phyloP scores from a whole-genome alignment of 2,888 invertebrate genomes.

The Lysandra coridon region DNA sequence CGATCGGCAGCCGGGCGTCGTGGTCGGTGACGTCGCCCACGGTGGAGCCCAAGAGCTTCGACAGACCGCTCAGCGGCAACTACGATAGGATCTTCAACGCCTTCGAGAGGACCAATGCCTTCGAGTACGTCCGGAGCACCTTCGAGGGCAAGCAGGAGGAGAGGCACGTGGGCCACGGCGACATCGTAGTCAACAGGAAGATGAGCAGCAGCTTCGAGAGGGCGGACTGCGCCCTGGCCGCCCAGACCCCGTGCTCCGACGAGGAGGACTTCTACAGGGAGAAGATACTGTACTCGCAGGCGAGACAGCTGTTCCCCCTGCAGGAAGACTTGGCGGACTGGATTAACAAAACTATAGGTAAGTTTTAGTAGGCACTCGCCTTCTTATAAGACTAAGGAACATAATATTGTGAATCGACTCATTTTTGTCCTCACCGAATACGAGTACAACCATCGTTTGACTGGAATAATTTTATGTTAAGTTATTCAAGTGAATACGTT shows the following conservation, averaged over 20 bases:
- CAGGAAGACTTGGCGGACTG: conserved; percentile 94
- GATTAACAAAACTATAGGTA: conserved; percentile 92
- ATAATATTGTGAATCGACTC: background rate
- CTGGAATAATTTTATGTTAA: background rate
- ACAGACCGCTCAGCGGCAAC: conserved; percentile 71
- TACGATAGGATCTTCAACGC: conserved; percentile 77
- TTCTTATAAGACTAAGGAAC: too few species aligned
- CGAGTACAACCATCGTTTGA: background rate
- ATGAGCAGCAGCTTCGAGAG: conserved; percentile 73
- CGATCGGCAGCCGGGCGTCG: conserved; percentile 72
- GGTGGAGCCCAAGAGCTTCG: conserved; percentile 60
- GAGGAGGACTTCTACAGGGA: conserved; percentile 86
- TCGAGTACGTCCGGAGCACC: conserved; percentile 62
- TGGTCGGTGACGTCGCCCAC: conserved; percentile 77
- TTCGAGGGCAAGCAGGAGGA: conserved; percentile 56
- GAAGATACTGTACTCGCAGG: conserved; percentile 87
- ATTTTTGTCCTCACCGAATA: background rate
- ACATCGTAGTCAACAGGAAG: conserved; percentile 70
- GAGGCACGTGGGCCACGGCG: conserved; percentile 63
- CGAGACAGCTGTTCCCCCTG: conserved; percentile 88
- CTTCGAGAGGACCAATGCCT: conserved; percentile 76
- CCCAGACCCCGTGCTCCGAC: conserved; percentile 75
- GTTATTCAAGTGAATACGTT: background rate
- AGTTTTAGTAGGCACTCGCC: conserved; percentile 54
- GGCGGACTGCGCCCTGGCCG: conserved; percentile 76